Evolutionary conservation across 2,888 invertebrate genomes (phyloP), one percentile per base, ranked within the genome.

Genomic region (Sclerodermus sp.): DNA sequence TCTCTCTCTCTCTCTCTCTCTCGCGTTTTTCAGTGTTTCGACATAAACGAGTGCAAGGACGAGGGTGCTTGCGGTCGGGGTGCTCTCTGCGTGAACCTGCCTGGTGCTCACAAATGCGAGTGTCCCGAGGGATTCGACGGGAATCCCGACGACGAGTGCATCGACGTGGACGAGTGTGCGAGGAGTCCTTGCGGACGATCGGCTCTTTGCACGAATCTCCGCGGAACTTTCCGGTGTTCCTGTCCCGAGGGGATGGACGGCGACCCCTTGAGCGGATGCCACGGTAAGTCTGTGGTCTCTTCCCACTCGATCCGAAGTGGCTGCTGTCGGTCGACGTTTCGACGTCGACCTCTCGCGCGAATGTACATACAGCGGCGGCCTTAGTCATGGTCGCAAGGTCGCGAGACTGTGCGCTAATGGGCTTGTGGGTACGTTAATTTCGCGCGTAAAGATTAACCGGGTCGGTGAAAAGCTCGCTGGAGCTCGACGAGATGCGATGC

Each of bases 161-260:
- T 79, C 49, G 91, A 92, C 74, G 80, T 84, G 48, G 85, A 93
- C 77, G 91, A 89, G 78, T 93, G 93, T 71, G 79, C 85, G 16
- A 83, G 86, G 61, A 83, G 84, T 49, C 85, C 87, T 36, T 94
- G 94, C 75, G 93, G 93, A 45, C 82, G 88, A 55, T 86, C 87
- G 64, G 92, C 93, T 4, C 80, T 86, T 45, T 94, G 94, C 74
- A 84, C 86, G 55, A 93, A 93, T 76, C 80, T 87, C 45, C 86
- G 88, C 51, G 93, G 91, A 60, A 87, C 86, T 65, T 91, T 87
- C 78, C 85, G 86, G 62, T 94, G 94, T 78, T 73, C 86, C 40
- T 94, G 94, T 77, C 91, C 91, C 45, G 86, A 87, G 66, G 93
- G 93, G 66, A 91, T 86, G 78, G 82, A 85, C 61, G 93, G 93